Base-by-base conservation (phyloP, 2,888 invertebrate species). In the Pseudeuparius sepicola region DNA sequence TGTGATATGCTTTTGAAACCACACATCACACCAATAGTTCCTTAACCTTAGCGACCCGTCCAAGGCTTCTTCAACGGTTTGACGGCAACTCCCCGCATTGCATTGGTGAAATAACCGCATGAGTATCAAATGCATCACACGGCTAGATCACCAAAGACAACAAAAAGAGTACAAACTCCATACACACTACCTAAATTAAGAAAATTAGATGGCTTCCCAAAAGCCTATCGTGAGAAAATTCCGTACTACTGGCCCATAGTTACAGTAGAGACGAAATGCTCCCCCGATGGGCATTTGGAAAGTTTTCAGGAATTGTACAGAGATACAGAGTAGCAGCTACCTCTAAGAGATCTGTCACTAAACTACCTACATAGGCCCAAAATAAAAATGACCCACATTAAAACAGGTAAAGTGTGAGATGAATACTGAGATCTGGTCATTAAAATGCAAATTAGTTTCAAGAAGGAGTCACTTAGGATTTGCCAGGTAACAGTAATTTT, bases 71-170 rank as follows among this genome's bases (percentile, higher is more conserved):
- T n/a, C 16, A 18, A 14, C 26, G 40, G 20, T 3, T 4, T 15
- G 40, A 23, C 34, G 31, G 15, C 36, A 20, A 15, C 29, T 14
- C 10, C 10, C 7, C 14, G 23, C 24, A 10, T 18, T 42, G 40
- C 34, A 43, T 56, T 56, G 60, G 55, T 55, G 46, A 57, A 14
- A 37, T 47, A 60, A 48, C 57, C 57, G 48, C 44, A 48, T 50
- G 56, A 43, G 37, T 46, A 35, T 32, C 39, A 42, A 45, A 46
- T 35, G 34, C 36, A 40, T 59, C 61, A 60, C 60, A 59, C 59
- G 60, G 61, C 61, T 61, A 61, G 61, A 61, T 60, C 60, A 61
- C 61, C 61, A 61, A 61, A 61, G 61, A 58, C 45, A 20, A 20
- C 7, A n/a, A 6, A 30, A 16, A 12, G 28, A 11, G 7, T 17